A percentile compares a stretch with the other conserved stretches of the same genome.
phyloP scores from a whole-genome alignment of 2,888 invertebrate genomes.

The Nomada ruficornis region DNA sequence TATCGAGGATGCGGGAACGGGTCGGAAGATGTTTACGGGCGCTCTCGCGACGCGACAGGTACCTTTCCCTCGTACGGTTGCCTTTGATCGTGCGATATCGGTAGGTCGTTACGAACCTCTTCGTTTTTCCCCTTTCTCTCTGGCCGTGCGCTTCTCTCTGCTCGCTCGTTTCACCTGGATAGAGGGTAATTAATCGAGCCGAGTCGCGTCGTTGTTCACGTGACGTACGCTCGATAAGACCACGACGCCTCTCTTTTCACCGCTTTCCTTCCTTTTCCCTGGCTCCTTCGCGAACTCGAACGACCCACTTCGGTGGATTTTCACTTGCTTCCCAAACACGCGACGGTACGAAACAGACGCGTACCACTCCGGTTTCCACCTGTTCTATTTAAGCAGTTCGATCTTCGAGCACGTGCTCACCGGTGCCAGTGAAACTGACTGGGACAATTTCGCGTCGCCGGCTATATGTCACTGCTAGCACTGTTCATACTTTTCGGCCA shows the following conservation, averaged over 20 bases:
- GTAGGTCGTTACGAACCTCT: slow-evolving; percentile 43
- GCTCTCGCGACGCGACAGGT: slow-evolving; percentile 59
- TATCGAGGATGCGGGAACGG: slow-evolving; percentile 32
- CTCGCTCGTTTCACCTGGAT: slow-evolving; percentile 26
- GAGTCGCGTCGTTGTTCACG: slow-evolving; percentile 32
- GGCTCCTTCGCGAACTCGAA: not conserved
- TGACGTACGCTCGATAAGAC: slow-evolving; percentile 8
- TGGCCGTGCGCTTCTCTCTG: not conserved
- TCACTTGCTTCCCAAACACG: not conserved
- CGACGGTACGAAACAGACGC: not conserved
- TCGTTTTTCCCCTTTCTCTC: slow-evolving; percentile 49
- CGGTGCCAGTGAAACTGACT: not conserved
- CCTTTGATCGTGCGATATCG: slow-evolving; percentile 58
- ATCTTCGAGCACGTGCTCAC: slow-evolving; percentile 18
- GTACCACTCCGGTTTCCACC: not conserved
- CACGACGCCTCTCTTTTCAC: not conserved
- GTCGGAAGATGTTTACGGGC: slow-evolving; percentile 40
- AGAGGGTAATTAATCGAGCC: slow-evolving; percentile 27
- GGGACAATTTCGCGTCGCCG: no score
- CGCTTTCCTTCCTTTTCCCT: not conserved
- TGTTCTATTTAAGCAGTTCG: not conserved
- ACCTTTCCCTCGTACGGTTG: slow-evolving; percentile 68
- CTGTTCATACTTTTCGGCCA: not conserved
- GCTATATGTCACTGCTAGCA: not conserved
- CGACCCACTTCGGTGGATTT: slow-evolving; percentile 21